Base-by-base conservation (phyloP, 1,140 invertebrate genomes). In the Zaprionus tsacasi region DNA sequence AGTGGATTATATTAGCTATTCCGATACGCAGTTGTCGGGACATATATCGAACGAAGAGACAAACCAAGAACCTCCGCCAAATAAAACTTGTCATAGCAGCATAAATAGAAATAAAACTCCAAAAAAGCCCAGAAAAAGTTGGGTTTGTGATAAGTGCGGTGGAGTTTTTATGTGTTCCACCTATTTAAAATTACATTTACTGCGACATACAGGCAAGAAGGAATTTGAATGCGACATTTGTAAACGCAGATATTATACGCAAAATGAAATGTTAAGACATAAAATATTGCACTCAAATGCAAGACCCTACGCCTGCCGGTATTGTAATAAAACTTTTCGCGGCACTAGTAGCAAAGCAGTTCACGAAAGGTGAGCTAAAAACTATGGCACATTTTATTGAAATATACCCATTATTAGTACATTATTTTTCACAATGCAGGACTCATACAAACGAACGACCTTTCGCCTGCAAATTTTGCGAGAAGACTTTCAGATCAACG, bases 401-500 rank as follows among this genome's bases (percentile, higher is more conserved):
- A 4, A 5, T 27, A 3, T 21, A 5, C 11, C 1, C 8, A 5
- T 3, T 48, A 5, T 3, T 48, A 11, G 48, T 27, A 27, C 3
- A 45, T 40, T 10, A 17, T 15, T 4, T 45, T 6, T 21, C 13
- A 10, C 12, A 5, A 65, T 76, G 1, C 40, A 79, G 77, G 50
- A 68, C 48, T 1, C 96, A 98, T 91, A 96, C 95, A 4, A 97
- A 97, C 0, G 96, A 96, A 79, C 91, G 95, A 0, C 96, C 96
- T 0, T 96, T 95, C 70, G 94, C 95, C 48, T 96, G 96, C 56
- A 93, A 93, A 0, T 94, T 94, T 0, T 96, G 96, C 81, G 94
- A 94, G 1, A 96, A 96, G 82, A 94, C 95, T 0, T 96, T 96
- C 82, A 95, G 94, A 55, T 93, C 82, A 3, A 82, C 79, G 6